Evolutionary conservation across 2,113 vertebrate genomes (phyloP).

Genomic region (Zapus hudsonius): DNA sequence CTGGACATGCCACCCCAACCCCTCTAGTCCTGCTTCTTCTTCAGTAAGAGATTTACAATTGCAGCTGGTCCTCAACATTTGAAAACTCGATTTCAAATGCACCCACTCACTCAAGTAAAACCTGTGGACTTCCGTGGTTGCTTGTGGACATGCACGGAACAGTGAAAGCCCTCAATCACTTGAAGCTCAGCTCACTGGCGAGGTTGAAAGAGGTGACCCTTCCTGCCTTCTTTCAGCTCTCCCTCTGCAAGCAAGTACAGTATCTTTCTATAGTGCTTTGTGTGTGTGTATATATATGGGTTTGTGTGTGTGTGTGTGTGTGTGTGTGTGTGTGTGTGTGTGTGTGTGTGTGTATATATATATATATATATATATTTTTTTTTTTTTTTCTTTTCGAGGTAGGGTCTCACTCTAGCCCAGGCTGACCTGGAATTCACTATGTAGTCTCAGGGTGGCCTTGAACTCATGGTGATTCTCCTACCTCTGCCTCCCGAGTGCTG

Average conservation of each 20-base stretch:
- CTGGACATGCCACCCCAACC: not conserved
- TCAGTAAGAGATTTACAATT: not conserved
- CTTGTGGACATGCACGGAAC: not conserved
- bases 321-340: too few species aligned
- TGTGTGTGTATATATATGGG: too few species aligned
- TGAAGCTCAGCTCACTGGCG: not conserved
- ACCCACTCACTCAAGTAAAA: not conserved
- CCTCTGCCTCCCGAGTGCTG: too few species aligned
- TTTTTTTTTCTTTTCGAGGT: too few species aligned
- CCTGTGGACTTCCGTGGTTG: not conserved
- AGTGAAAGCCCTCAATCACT: not conserved
- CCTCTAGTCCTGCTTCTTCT: not conserved
- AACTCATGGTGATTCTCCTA: too few species aligned
- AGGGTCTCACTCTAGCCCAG: too few species aligned
- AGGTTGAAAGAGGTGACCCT: not conserved
- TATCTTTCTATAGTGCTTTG: not conserved
- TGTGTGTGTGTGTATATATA: too few species aligned
- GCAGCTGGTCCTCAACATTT: not conserved
- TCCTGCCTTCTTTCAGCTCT: not conserved
- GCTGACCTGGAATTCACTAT: too few species aligned
- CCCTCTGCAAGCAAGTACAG: not conserved
- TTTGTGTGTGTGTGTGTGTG: too few species aligned
- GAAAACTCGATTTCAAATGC: not conserved
- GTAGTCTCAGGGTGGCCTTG: too few species aligned
- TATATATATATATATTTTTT: too few species aligned